phyloP scores from a whole-genome alignment of 2,888 invertebrate genomes.

The Chloromyia formosa region DNA sequence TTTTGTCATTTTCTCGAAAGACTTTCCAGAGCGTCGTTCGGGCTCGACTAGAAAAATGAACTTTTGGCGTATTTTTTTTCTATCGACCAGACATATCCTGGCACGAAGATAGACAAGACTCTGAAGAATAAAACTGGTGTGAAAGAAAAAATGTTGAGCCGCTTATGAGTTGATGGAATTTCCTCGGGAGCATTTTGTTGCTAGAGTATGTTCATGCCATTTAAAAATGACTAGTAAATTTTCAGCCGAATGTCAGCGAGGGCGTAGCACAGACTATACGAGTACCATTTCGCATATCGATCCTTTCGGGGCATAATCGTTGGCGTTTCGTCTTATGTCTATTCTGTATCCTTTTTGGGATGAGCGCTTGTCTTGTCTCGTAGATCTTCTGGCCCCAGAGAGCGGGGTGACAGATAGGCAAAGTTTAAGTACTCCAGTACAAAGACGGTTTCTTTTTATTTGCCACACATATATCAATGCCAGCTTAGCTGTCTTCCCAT shows the following conservation, averaged over 20 bases:
- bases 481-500: neutral
- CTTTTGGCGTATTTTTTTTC: neutral
- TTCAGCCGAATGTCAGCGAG: neutral
- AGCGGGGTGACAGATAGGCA: neutral
- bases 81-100: neutral
- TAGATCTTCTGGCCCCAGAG: neutral
- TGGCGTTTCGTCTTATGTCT: neutral
- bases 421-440: neutral
- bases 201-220: neutral
- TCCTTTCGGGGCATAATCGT: neutral
- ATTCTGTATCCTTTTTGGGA: neutral
- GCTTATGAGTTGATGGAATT: neutral
- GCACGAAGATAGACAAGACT: neutral
- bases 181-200: neutral
- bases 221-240: conserved; percentile 19
- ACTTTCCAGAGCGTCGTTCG: too few relatives aligned
- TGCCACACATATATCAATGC: neutral
- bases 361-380: neutral
- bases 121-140: neutral
- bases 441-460: neutral
- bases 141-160: neutral
- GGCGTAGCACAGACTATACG: neutral
- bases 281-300: neutral
- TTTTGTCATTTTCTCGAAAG: conserved; percentile 8
- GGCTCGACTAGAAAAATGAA: conserved; percentile 1